phyloP scores from a whole-genome alignment of 2,797 vertebrate species.

The Myotis vivesi region DNA sequence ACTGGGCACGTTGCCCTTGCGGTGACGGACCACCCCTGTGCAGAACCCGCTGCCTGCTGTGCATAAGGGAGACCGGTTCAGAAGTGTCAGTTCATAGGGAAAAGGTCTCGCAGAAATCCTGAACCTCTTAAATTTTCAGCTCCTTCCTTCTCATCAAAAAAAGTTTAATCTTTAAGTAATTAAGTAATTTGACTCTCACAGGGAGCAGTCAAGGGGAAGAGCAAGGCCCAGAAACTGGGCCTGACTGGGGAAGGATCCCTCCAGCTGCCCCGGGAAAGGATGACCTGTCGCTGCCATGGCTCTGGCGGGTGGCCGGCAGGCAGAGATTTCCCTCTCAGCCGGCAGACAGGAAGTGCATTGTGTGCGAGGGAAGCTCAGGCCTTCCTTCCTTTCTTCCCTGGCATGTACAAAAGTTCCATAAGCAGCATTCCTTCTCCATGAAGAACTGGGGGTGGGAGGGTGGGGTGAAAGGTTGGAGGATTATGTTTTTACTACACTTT shows the following conservation, averaged over 20 bases:
- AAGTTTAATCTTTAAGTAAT: background rate
- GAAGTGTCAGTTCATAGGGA: background rate
- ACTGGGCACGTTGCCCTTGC: background rate
- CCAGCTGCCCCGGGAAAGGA: background rate
- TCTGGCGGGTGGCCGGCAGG: background rate
- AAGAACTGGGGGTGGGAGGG: background rate
- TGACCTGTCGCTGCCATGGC: background rate
- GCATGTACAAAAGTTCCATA: background rate
- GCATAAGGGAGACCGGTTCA: background rate
- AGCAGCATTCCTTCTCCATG: background rate
- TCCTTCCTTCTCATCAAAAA: background rate
- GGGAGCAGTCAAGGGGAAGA: background rate
- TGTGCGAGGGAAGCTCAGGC: background rate
- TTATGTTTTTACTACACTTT: background rate
- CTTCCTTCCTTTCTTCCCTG: slow-evolving; percentile 58
- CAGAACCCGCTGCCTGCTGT: background rate
- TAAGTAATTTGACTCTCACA: background rate
- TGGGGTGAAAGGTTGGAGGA: background rate
- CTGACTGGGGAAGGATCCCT: background rate
- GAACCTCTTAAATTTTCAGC: background rate
- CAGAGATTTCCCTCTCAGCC: background rate
- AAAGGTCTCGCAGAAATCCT: background rate
- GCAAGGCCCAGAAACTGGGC: background rate
- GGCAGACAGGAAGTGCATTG: slow-evolving; percentile 53
- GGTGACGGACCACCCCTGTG: background rate